Evolutionary conservation across 2,888 invertebrate genomes (phyloP), one percentile per base, ranked within the genome.

Genomic region (Carcina quercana): DNA sequence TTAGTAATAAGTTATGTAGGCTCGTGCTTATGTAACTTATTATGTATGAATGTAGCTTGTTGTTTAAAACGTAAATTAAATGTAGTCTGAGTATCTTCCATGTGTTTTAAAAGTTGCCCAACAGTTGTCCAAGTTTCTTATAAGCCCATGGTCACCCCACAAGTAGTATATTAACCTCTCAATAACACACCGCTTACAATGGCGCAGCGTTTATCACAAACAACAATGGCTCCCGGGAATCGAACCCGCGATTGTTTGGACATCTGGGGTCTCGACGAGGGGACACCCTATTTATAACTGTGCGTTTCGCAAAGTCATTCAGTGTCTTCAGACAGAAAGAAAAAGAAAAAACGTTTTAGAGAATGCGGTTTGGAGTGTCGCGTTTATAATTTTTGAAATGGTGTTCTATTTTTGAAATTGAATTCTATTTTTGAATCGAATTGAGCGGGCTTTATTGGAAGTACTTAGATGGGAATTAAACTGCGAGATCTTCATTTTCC

Each of bases 221-320:
- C 49, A 53, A 76, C 75, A 80, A 78, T 61, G 52, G 59, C 33
- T 42, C 47, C 43, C 51, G 49, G 50, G 50, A 43, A 50, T 47
- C 60, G 53, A 47, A 48, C 44, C 73, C 56, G 61, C 71, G 71
- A 64, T 69, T 75, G 71, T 78, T 73, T 74, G 63, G 76, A 78
- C 82, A 82, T 83, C 76, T 82, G 80, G 78, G 75, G 68, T 67
- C 53, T 52, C 40, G 44, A 50, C 49, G 35, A 47, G 53, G 43
- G 52, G 50, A 60, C 56, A 57, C 55, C 53, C 60, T 59, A 57
- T 61, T 58, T 38, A 53, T 40, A 55, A 47, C 50, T 43, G 47
- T 53, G 47, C 58, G 51, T 58, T 56, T 57, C 44, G 64, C 65
- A 41, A 43, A 48, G 55, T 71, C 67, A 69, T 57, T 59, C 53